phyloP scores from a whole-genome alignment of 2,797 vertebrate genomes.

The Sebastes oblongus region DNA sequence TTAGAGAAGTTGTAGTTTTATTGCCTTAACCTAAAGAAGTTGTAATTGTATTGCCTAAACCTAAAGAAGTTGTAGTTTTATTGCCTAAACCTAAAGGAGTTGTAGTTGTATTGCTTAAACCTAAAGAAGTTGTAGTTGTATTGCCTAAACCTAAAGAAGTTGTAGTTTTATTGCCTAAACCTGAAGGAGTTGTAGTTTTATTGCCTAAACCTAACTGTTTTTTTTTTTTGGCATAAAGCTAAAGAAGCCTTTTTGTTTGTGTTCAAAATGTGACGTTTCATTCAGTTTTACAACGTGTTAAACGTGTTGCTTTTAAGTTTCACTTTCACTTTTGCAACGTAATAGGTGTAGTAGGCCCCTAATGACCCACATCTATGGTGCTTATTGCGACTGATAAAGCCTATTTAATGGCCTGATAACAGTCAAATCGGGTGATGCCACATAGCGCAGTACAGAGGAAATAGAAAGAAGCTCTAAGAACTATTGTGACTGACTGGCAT shows the following conservation, averaged over 20 bases:
- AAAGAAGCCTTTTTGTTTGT: neutral
- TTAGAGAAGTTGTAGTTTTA: too few relatives aligned
- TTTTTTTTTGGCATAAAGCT: neutral
- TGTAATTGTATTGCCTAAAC: too few relatives aligned
- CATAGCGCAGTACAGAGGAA: neutral
- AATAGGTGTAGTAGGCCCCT: neutral
- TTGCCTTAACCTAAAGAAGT: too few relatives aligned
- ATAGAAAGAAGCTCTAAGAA: neutral
- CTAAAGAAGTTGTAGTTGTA: too few relatives aligned
- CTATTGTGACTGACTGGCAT: neutral
- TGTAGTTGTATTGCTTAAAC: too few relatives aligned
- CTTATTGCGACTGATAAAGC: neutral
- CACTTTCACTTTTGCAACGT: neutral
- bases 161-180: too few relatives aligned
- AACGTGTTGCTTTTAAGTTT: neutral
- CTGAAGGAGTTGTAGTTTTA: too few relatives aligned
- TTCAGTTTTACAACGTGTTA: neutral
- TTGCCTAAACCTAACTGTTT: too few relatives aligned
- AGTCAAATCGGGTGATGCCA: neutral
- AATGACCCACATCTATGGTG: neutral
- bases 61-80: too few relatives aligned
- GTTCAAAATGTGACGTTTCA: neutral
- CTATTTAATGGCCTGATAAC: too few relatives aligned
- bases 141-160: too few relatives aligned
- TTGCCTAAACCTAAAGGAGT: too few relatives aligned